phyloP scores from a whole-genome alignment of 2,888 invertebrate species.

The Catocala fraxini region DNA sequence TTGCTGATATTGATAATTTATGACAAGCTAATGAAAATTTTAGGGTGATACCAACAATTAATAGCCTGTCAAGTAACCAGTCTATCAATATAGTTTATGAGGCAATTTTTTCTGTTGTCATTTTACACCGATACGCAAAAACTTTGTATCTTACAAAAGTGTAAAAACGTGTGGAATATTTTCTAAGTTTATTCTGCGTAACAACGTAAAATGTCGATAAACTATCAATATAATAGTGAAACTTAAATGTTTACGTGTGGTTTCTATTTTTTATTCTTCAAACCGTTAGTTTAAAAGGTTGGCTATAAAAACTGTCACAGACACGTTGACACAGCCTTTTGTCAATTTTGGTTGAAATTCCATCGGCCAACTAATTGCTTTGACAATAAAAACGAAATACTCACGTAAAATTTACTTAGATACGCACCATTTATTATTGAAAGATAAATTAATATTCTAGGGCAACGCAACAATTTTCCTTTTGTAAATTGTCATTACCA shows the following conservation, averaged over 20 bases:
- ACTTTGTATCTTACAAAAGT: not conserved
- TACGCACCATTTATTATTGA: too few species aligned
- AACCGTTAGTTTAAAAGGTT: conserved; percentile 26
- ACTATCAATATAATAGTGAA: conserved; percentile 9
- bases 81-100: conserved; percentile 6
- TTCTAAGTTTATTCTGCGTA: not conserved
- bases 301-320: conserved; percentile 32
- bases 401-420: not conserved
- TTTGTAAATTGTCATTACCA: too few species aligned
- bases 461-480: too few species aligned
- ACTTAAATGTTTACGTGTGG: conserved; percentile 32
- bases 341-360: conserved; percentile 13
- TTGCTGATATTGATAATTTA: too few species aligned
- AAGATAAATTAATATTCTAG: too few species aligned
- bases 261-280: conserved; percentile 26
- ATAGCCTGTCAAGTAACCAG: not conserved
- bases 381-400: conserved; percentile 5
- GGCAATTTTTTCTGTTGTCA: conserved; percentile 6
- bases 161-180: not conserved
- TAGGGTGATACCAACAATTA: not conserved
- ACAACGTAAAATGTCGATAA: conserved; percentile 3
- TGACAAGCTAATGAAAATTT: not conserved
- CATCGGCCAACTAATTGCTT: conserved; percentile 11
- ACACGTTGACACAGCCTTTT: conserved; percentile 16
- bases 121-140: conserved; percentile 12